Percentiles rank a stretch among this genome's conserved stretches.
Conservation (phyloP, 2,888 invertebrate species). For the Drosophila cracens region DNA sequence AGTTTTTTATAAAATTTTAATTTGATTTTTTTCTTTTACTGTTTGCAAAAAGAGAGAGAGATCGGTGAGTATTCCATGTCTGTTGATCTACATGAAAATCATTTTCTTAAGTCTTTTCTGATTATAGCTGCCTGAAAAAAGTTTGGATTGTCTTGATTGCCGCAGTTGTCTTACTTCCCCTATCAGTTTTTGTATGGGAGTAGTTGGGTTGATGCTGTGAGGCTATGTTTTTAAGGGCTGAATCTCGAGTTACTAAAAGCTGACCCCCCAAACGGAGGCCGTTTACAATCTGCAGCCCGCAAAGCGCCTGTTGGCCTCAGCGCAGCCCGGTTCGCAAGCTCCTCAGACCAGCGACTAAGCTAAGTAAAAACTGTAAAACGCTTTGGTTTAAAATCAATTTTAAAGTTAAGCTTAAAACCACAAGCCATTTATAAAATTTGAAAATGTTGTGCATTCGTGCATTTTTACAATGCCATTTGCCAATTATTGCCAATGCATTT, state of each 20-base stretch:
- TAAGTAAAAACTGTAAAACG: not conserved
- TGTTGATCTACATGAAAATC: fast-evolving
- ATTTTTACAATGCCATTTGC: not conserved
- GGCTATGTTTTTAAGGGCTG: too few relatives aligned
- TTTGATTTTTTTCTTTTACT: not conserved
- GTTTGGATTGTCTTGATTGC: not conserved
- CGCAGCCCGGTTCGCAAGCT: not conserved
- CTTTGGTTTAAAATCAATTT: not conserved
- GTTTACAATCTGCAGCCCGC: too few relatives aligned
- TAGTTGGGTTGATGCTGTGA: not conserved
- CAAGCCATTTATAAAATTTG: not conserved
- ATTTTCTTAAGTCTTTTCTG: not conserved
- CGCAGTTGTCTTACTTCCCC: not conserved
- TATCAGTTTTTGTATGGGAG: not conserved
- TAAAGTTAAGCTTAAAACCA: not conserved
- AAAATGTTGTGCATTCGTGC: conserved; percentile 3
- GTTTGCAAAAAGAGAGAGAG: too few relatives aligned
- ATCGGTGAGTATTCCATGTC: not conserved
- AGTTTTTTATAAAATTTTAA: not conserved
- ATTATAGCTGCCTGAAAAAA: not conserved
- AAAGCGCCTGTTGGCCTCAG: not conserved
- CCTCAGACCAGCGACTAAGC: not conserved
- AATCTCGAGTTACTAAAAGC: too few relatives aligned
- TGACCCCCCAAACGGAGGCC: too few relatives aligned
- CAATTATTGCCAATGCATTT: conserved; percentile 34